Conservation (phyloP, 2,113 vertebrate species). For the Callospermophilus lateralis region DNA sequence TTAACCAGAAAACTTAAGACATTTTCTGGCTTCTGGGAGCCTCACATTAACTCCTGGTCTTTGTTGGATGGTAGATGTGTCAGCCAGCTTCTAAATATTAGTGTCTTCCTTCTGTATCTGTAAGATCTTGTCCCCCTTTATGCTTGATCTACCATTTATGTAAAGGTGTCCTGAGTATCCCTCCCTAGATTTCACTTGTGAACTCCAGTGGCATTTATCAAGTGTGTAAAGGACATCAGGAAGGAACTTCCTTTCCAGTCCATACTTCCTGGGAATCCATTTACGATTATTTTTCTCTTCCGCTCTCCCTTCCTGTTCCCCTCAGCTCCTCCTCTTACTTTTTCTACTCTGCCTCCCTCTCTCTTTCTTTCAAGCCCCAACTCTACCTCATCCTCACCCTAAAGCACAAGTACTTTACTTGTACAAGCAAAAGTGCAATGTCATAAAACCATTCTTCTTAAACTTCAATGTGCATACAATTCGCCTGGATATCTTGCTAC, state of each 20-base stretch:
- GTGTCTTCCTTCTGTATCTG: neutral
- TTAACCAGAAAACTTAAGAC: neutral
- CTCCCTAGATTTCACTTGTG: neutral
- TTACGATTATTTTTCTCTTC: neutral
- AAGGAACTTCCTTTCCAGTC: neutral
- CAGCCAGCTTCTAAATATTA: neutral
- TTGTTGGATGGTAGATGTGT: neutral
- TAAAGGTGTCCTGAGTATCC: neutral
- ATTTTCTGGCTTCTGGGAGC: neutral
- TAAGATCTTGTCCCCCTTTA: neutral
- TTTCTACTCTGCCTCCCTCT: no score
- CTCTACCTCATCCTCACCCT: accelerated
- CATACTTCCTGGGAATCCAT: neutral
- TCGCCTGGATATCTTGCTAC: neutral
- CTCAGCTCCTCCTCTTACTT: no score
- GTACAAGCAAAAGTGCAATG: neutral
- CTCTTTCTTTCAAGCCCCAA: no score
- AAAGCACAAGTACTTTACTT: neutral
- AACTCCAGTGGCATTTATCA: neutral
- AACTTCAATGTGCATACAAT: neutral
- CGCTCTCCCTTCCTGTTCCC: no score
- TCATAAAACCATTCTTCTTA: neutral
- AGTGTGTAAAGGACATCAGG: neutral
- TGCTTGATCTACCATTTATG: neutral
- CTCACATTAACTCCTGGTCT: neutral